A percentile compares a stretch with the other conserved stretches of the same genome.
These are phyloP conservation scores for Syngnathus floridae DNA, from an alignment of 2,113 vertebrate genomes.

Conservation along the genomic window DNA sequence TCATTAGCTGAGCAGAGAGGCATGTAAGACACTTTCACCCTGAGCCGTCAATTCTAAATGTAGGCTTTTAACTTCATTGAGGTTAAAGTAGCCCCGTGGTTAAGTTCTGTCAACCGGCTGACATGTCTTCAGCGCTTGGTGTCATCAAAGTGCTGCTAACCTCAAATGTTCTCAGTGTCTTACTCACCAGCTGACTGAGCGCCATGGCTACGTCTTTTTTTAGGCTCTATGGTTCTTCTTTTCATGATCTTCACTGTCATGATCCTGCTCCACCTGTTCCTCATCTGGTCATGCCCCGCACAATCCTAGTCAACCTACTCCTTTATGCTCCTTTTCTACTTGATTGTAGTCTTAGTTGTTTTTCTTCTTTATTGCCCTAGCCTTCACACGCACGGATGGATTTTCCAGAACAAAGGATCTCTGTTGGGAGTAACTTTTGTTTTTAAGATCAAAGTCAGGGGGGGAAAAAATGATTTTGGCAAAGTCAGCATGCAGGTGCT, in stretches of 20 bases:
- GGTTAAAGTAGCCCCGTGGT: neutral
- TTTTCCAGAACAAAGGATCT: too few relatives aligned
- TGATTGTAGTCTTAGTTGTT: too few relatives aligned
- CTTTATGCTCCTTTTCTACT: too few relatives aligned
- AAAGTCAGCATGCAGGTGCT: neutral
- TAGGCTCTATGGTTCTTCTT: neutral
- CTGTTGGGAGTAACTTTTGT: too few relatives aligned
- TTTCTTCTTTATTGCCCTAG: too few relatives aligned
- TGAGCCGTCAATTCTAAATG: neutral
- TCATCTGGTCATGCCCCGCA: too few relatives aligned
- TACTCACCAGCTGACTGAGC: neutral
- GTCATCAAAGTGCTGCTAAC: neutral
- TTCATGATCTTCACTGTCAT: too few relatives aligned
- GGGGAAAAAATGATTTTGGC: neutral
- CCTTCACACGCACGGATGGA: too few relatives aligned
- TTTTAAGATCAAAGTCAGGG: too few relatives aligned
- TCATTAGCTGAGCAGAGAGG: conserved; percentile 24
- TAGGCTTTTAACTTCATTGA: neutral
- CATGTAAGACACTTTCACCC: neutral
- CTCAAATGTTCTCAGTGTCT: neutral
- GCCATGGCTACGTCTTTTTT: too few relatives aligned
- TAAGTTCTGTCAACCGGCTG: neutral
- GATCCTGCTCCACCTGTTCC: too few relatives aligned
- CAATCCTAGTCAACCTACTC: too few relatives aligned
- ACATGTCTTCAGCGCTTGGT: neutral